phyloP scores from a whole-genome alignment of 1,140 invertebrate species.

The Drosophila kohkoa region DNA sequence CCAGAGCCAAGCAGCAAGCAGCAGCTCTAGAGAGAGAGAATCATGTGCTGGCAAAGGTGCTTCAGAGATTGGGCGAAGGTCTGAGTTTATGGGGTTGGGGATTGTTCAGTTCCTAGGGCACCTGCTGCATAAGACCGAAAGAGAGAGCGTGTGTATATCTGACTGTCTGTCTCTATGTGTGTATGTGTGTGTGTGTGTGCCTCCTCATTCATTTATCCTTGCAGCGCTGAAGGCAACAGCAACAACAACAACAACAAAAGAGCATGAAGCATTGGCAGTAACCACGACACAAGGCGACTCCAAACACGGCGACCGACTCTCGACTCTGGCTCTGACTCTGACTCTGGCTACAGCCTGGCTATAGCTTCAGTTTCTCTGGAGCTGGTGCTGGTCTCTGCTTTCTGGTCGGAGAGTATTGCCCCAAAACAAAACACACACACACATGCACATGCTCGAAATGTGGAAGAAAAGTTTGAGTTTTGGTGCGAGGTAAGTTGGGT shows the following conservation, averaged over 20 bases:
- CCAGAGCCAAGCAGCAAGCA: constrained; percentile 13
- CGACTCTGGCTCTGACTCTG: constrained; percentile 8
- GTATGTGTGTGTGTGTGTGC: constrained; percentile 52
- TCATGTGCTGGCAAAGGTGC: constrained; percentile 30
- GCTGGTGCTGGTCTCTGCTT: constrained; percentile 26
- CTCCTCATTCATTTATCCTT: constrained; percentile 83
- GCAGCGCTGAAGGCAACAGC: constrained; percentile 68
- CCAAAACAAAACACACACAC: constrained; percentile 50
- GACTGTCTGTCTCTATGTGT: constrained; percentile 24
- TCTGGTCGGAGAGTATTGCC: constrained; percentile 37
- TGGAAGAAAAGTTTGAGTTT: constrained; percentile 50
- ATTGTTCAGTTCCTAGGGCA: constrained; percentile 58
- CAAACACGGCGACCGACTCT: constrained; percentile 14
- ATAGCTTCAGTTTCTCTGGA: constrained; percentile 4
- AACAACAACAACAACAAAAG: constrained; percentile 70
- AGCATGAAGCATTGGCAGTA: constrained; percentile 73
- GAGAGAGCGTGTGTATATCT: constrained; percentile 15
- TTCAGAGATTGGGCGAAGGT: constrained; percentile 21
- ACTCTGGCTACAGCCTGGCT: background rate
- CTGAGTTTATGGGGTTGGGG: constrained; percentile 16
- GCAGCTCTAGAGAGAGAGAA: constrained; percentile 26
- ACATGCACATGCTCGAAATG: constrained; percentile 24
- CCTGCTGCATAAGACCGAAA: constrained; percentile 34
- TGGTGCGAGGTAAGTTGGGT: constrained; percentile 49
- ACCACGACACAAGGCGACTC: constrained; percentile 73